A percentile compares a stretch with the other conserved stretches of the same genome.
phyloP scores from a whole-genome alignment of 2,888 invertebrate genomes.

The Labia minor region DNA sequence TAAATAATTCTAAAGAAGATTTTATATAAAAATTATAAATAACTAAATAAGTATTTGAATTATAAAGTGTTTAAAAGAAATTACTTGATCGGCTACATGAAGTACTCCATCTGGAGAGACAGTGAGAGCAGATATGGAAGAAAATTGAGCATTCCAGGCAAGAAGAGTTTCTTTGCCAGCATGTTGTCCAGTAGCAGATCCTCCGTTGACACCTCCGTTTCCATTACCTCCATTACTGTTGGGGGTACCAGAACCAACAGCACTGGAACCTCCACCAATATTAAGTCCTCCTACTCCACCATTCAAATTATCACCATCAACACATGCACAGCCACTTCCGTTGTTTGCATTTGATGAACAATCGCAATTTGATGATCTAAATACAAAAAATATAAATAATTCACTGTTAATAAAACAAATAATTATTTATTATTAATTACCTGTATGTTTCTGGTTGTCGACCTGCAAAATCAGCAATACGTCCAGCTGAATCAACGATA shows the following conservation, averaged over 20 bases:
- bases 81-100: slow-evolving; percentile 87
- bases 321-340: slow-evolving; percentile 27
- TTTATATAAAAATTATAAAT: slow-evolving; percentile 31
- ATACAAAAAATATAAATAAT: background rate
- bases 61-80: background rate
- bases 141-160: slow-evolving; percentile 83
- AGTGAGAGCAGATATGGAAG: slow-evolving; percentile 76
- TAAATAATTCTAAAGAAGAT: slow-evolving; percentile 25
- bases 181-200: slow-evolving; percentile 21
- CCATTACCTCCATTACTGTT: slow-evolving; percentile 27
- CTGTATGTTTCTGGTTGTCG: slow-evolving; percentile 47
- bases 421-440: slow-evolving; percentile 15
- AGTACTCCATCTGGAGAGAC: slow-evolving; percentile 93
- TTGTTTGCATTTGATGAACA: slow-evolving; percentile 48
- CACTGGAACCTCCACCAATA: slow-evolving; percentile 25
- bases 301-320: background rate
- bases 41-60: background rate
- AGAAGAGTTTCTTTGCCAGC: slow-evolving; percentile 68
- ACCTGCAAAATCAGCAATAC: slow-evolving; percentile 87
- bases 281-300: background rate
- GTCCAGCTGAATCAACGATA: slow-evolving; percentile 79
- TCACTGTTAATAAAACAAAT: background rate
- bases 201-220: slow-evolving; percentile 13
- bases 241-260: slow-evolving; percentile 30
- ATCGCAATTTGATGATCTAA: slow-evolving; percentile 40